Evolutionary conservation across 2,797 vertebrate species (phyloP).

Genomic region (Brachyalestes nurse): DNA sequence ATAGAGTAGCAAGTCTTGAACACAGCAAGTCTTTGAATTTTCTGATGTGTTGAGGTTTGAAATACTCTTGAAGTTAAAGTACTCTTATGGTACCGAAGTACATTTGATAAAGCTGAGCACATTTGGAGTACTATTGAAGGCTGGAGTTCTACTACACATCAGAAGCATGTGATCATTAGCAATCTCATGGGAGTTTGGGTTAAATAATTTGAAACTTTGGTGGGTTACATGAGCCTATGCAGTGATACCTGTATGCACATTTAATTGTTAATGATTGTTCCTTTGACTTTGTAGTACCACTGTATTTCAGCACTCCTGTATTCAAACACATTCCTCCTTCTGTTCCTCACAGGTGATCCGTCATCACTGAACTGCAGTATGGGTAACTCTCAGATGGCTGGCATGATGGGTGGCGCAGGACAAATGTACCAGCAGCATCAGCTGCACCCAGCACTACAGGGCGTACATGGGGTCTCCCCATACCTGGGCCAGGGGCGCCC

Average conservation of each 20-base stretch:
- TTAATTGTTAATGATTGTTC: no score
- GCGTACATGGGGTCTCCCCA: constrained; percentile 80
- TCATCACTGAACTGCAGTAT: constrained; percentile 85
- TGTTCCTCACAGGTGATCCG: constrained; percentile 81
- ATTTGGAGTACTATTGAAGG: no score
- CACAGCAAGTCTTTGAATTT: background rate
- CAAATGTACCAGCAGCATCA: constrained; percentile 84
- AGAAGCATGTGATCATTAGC: no score
- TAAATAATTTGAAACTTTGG: no score
- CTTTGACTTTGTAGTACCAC: no score
- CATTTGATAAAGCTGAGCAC: background rate
- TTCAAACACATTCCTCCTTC: constrained; percentile 44
- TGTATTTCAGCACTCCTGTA: constrained; percentile 61
- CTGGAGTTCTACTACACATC: no score
- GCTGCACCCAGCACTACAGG: constrained; percentile 85
- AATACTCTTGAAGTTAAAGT: no score
- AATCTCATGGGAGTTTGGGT: no score
- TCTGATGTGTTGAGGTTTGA: background rate
- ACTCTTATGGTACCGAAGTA: no score
- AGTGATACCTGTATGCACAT: no score
- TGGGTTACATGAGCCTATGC: no score
- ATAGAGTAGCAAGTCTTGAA: no score
- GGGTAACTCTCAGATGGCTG: constrained; percentile 84
- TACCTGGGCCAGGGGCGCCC: constrained; percentile 84
- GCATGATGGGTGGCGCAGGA: constrained; percentile 78